These are phyloP conservation scores for Anser brachyrhynchus DNA, from an alignment of 2,113 vertebrate genomes.

Conservation along the genomic window DNA sequence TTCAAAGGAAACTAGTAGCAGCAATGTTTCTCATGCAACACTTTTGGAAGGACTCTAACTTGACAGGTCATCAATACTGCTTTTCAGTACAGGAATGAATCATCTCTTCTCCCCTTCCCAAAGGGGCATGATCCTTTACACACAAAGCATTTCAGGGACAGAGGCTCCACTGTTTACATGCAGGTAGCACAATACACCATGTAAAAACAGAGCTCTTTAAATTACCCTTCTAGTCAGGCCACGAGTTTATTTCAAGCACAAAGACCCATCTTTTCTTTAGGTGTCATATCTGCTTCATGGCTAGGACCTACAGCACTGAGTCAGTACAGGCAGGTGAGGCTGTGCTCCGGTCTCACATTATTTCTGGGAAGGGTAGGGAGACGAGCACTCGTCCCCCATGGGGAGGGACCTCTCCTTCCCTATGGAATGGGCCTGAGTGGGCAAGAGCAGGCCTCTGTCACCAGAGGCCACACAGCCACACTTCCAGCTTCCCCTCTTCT, in stretches of 20 bases:
- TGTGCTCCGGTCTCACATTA: neutral
- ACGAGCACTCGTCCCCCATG: neutral
- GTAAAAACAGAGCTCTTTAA: neutral
- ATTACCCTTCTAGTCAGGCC: neutral
- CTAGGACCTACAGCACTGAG: neutral
- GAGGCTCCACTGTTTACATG: neutral
- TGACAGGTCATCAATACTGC: neutral
- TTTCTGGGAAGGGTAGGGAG: neutral
- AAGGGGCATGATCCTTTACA: neutral
- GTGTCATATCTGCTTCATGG: neutral
- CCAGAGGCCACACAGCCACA: neutral
- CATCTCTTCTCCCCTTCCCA: neutral
- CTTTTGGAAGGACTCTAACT: neutral
- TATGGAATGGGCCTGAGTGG: neutral
- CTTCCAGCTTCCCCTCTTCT: neutral
- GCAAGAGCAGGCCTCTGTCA: neutral
- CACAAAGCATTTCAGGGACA: neutral
- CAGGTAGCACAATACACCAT: neutral
- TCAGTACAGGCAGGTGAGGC: neutral
- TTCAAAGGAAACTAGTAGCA: neutral
- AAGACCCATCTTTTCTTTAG: neutral
- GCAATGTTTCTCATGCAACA: neutral
- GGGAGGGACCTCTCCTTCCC: neutral
- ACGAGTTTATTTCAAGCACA: neutral
- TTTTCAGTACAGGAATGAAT: neutral